phyloP scores from a whole-genome alignment of 2,113 vertebrate species.

The Oreotrochilus melanogaster region DNA sequence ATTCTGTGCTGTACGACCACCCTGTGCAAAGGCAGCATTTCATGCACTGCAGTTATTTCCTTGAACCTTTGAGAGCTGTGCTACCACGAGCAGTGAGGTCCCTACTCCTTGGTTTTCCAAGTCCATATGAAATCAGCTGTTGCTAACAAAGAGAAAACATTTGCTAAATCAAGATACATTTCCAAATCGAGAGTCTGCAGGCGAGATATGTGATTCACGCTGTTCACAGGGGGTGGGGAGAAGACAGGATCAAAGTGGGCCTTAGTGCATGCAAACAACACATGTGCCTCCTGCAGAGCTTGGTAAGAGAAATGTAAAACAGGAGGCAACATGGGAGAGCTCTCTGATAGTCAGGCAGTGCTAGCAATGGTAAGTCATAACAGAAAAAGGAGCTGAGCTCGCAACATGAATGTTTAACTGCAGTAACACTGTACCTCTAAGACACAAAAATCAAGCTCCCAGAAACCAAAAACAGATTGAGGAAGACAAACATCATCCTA shows the following conservation, averaged over 20 bases:
- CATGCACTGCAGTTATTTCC: background rate
- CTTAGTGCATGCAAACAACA: slow-evolving; percentile 6
- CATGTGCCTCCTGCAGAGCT: slow-evolving; percentile 2
- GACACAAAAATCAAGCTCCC: slow-evolving; percentile 14
- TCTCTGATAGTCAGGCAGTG: background rate
- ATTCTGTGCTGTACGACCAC: background rate
- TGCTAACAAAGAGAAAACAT: slow-evolving; percentile 10
- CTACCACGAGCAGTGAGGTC: background rate
- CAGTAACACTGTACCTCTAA: background rate
- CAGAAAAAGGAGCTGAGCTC: slow-evolving; percentile 12
- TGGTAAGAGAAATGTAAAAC: slow-evolving; percentile 37
- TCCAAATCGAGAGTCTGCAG: slow-evolving; percentile 3
- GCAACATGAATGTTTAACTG: background rate
- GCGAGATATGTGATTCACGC: background rate
- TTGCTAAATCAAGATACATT: background rate
- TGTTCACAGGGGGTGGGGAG: background rate
- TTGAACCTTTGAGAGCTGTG: background rate
- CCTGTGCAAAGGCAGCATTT: background rate
- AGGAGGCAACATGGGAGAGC: slow-evolving; percentile 6
- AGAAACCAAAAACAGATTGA: slow-evolving; percentile 65
- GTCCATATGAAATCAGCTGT: slow-evolving; percentile 2
- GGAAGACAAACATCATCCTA: slow-evolving; percentile 39
- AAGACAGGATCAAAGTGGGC: slow-evolving; percentile 33
- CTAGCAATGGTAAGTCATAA: background rate
- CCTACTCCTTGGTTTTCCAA: background rate